A percentile compares a stretch with the other conserved stretches of the same genome.
Evolutionary conservation across 1,140 invertebrate genomes (phyloP).

Genomic region (Acromyrmex echinatior): DNA sequence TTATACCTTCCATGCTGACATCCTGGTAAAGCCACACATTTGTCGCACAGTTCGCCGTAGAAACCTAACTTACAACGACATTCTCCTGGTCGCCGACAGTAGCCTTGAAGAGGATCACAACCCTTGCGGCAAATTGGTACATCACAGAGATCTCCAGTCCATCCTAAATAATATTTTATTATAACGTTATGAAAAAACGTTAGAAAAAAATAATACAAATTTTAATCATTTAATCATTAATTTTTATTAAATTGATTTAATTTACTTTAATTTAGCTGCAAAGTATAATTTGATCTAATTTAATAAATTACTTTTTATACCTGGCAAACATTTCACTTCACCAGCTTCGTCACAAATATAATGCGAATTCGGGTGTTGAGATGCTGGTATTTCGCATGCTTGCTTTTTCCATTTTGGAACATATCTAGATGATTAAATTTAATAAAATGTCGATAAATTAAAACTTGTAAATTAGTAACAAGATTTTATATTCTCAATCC

Average conservation of each 20-base stretch:
- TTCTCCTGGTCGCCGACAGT: constrained; percentile 95
- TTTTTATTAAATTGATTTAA: background rate
- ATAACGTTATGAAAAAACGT: background rate
- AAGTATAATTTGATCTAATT: background rate
- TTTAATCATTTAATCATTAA: background rate
- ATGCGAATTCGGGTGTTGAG: constrained; percentile 96
- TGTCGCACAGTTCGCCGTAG: constrained; percentile 93
- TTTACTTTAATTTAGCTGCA: background rate
- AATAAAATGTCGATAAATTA: constrained; percentile 1
- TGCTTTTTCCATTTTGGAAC: constrained; percentile 94
- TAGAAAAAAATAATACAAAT: background rate
- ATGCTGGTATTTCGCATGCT: constrained; percentile 93
- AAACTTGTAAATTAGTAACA: background rate
- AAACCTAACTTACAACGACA: constrained; percentile 94
- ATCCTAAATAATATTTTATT: constrained; percentile 86
- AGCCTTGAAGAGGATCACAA: constrained; percentile 97
- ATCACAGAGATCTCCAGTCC: constrained; percentile 97
- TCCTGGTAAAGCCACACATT: constrained; percentile 94
- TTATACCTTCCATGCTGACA: constrained; percentile 92
- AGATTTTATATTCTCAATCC: background rate
- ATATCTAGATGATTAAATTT: constrained; percentile 85
- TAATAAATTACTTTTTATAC: constrained; percentile 77
- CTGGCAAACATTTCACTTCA: constrained; percentile 95
- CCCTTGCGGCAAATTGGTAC: constrained; percentile 96
- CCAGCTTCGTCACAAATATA: constrained; percentile 97